Conservation (phyloP, 1,140 invertebrate species). For the Adelges cooleyi region DNA sequence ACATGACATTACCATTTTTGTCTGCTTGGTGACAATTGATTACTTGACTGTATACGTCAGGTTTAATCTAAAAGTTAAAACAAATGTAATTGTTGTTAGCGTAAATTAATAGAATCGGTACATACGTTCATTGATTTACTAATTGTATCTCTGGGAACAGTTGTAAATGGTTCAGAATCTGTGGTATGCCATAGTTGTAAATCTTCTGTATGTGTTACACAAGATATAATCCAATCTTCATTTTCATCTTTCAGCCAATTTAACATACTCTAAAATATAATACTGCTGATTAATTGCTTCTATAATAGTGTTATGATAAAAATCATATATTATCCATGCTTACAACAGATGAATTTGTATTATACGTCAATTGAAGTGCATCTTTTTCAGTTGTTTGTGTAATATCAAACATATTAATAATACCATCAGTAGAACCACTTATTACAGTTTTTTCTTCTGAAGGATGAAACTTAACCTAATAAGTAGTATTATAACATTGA, state of each 20-base stretch:
- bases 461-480: slow-evolving; percentile 59
- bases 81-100: no score
- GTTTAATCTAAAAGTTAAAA: neutral
- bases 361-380: slow-evolving; percentile 66
- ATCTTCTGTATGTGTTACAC: slow-evolving; percentile 57
- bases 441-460: slow-evolving; percentile 54
- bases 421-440: slow-evolving; percentile 68
- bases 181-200: slow-evolving; percentile 59
- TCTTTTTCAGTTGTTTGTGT: slow-evolving; percentile 62
- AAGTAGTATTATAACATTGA: slow-evolving; percentile 31
- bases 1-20: slow-evolving; percentile 40
- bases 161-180: slow-evolving; percentile 45
- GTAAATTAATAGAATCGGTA: neutral
- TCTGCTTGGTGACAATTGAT: slow-evolving; percentile 43
- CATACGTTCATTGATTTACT: slow-evolving; percentile 40
- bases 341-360: slow-evolving; percentile 63
- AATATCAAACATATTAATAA: slow-evolving; percentile 77
- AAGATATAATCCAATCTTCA: slow-evolving; percentile 41
- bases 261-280: slow-evolving; percentile 29
- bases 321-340: neutral
- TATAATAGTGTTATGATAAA: no score
- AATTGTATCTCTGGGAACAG: slow-evolving; percentile 46
- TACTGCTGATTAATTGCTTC: no score
- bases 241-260: slow-evolving; percentile 31
- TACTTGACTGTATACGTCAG: slow-evolving; percentile 53